A percentile compares a stretch with the other conserved stretches of the same genome.
Conservation (phyloP, 2,797 vertebrate species). For the Capromys pilorides region DNA sequence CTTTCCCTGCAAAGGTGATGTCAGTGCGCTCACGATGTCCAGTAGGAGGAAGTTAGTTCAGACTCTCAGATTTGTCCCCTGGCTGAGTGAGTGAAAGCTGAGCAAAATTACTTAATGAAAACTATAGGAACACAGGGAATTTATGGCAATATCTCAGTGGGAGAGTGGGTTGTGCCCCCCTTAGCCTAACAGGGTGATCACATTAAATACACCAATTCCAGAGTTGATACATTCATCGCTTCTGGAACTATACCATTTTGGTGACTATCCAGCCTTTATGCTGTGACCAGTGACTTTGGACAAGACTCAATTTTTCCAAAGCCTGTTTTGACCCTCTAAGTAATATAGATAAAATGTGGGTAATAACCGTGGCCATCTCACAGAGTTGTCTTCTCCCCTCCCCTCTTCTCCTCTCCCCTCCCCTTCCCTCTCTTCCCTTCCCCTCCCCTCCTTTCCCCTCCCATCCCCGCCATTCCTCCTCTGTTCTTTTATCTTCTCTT, state of each 20-base stretch:
- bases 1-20: not conserved
- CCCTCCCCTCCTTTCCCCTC: too few species aligned
- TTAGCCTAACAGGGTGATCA: not conserved
- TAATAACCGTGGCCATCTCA: not conserved
- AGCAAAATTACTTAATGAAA: not conserved
- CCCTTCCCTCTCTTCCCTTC: too few species aligned
- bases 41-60: not conserved
- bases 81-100: not conserved
- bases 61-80: not conserved
- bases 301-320: not conserved
- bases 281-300: not conserved
- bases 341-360: slow-evolving; percentile 38
- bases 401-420: too few species aligned
- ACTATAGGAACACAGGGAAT: not conserved
- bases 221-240: not conserved
- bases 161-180: not conserved
- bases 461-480: too few species aligned
- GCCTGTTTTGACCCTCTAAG: not conserved
- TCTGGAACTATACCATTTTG: not conserved
- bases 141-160: not conserved
- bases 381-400: not conserved
- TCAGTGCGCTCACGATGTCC: not conserved
- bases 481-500: too few species aligned
- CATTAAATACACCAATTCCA: not conserved
- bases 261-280: not conserved